phyloP scores from a whole-genome alignment of 2,888 invertebrate species.

The Lycaena phlaeas region DNA sequence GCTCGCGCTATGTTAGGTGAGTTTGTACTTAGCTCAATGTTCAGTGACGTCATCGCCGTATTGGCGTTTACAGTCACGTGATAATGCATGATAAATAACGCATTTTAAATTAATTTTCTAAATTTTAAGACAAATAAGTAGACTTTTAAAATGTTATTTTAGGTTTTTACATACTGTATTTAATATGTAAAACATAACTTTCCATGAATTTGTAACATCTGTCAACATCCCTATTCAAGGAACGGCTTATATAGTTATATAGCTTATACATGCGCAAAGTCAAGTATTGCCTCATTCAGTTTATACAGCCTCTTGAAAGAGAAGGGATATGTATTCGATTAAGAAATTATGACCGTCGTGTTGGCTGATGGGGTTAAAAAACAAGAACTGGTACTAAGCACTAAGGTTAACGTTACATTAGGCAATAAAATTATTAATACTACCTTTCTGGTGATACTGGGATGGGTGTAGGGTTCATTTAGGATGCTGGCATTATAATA shows the following conservation, averaged over 20 bases:
- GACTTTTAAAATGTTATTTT: no score
- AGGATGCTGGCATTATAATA: conserved; percentile 13
- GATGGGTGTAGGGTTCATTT: background rate
- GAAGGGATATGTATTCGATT: conserved; percentile 6
- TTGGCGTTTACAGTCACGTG: no score
- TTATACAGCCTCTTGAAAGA: conserved; percentile 10
- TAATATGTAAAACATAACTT: no score
- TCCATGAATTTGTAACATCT: no score
- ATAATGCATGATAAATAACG: no score
- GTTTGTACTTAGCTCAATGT: no score
- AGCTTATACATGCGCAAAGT: conserved; percentile 17
- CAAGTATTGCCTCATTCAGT: conserved; percentile 14
- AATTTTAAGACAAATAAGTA: no score
- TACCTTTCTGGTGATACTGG: background rate
- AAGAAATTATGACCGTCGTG: background rate
- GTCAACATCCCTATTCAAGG: no score
- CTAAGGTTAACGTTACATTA: background rate
- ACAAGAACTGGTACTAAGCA: background rate
- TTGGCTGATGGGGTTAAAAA: conserved; percentile 9
- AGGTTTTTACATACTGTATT: no score
- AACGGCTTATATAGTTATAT: conserved; percentile 12
- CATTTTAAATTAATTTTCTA: no score
- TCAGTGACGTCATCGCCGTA: no score
- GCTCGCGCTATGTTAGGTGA: no score
- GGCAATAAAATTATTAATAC: background rate